Conservation (phyloP, 2,797 vertebrate species). For the Thripadectes ignobilis region DNA sequence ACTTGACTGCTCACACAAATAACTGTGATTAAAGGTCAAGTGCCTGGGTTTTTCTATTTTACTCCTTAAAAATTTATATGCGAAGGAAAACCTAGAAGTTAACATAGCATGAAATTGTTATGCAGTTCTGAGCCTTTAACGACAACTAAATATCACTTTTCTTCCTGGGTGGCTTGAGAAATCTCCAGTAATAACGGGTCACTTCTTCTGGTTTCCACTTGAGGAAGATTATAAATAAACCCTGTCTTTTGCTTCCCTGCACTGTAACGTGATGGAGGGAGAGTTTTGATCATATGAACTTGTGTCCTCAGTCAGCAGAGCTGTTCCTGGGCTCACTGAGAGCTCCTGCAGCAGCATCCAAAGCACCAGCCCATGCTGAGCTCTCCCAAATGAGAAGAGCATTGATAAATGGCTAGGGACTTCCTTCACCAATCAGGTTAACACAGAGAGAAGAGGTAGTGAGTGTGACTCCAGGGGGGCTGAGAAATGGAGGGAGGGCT, state of each 20-base stretch:
- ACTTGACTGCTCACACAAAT: conserved; percentile 74
- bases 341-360: neutral
- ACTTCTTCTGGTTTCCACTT: conserved; percentile 10
- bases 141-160: conserved; percentile 49
- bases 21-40: conserved; percentile 80
- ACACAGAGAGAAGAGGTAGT: neutral
- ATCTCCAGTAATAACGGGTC: neutral
- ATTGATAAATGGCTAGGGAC: neutral
- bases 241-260: neutral
- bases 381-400: rapidly evolving
- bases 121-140: conserved; percentile 65
- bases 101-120: conserved; percentile 77
- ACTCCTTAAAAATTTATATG: conserved; percentile 71
- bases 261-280: neutral
- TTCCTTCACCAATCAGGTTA: neutral
- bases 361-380: rapidly evolving
- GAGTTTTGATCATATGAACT: neutral
- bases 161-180: conserved; percentile 48
- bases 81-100: conserved; percentile 49
- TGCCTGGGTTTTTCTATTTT: conserved; percentile 67
- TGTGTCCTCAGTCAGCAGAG: rapidly evolving
- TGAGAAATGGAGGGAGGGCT: neutral
- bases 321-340: rapidly evolving
- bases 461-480: neutral
- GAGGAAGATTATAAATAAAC: conserved; percentile 11